Evolutionary conservation across 2,888 invertebrate genomes (phyloP).

Genomic region (Eupithecia tripunctaria): DNA sequence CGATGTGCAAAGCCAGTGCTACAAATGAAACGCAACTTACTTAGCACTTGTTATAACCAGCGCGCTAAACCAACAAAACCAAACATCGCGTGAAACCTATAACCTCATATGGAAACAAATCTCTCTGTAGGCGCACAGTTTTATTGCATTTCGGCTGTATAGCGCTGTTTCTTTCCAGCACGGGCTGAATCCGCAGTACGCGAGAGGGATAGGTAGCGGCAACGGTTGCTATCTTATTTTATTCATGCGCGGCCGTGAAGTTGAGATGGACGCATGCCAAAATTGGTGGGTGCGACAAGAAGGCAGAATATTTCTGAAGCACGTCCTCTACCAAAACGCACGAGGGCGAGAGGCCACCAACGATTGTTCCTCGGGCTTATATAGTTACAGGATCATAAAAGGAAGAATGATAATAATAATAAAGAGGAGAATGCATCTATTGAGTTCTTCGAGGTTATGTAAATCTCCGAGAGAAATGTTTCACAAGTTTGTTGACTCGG

Average conservation of each 20-base stretch:
- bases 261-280: constrained; percentile 62
- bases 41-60: constrained; percentile 66
- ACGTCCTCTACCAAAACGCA: constrained; percentile 70
- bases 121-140: constrained; percentile 68
- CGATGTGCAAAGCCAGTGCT: constrained; percentile 32
- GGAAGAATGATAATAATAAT: constrained; percentile 55
- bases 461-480: constrained; percentile 43
- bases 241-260: constrained; percentile 66
- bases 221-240: constrained; percentile 71
- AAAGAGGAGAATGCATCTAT: constrained; percentile 68
- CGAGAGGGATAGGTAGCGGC: constrained; percentile 66
- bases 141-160: constrained; percentile 72
- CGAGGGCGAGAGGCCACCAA: constrained; percentile 67
- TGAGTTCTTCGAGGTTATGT: constrained; percentile 60
- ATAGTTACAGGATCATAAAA: constrained; percentile 48
- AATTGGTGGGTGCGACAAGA: constrained; percentile 62
- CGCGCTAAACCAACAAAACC: constrained; percentile 66
- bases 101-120: constrained; percentile 65
- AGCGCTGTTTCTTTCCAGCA: constrained; percentile 59
- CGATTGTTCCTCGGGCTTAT: constrained; percentile 70
- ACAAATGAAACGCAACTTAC: constrained; percentile 64
- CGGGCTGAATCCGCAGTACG: constrained; percentile 42
- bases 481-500: not conserved
- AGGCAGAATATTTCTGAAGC: constrained; percentile 59
- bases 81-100: constrained; percentile 55